These are phyloP conservation scores for Halcyon leucocephala DNA, from an alignment of 2,797 vertebrate species.

Conservation along the genomic window DNA sequence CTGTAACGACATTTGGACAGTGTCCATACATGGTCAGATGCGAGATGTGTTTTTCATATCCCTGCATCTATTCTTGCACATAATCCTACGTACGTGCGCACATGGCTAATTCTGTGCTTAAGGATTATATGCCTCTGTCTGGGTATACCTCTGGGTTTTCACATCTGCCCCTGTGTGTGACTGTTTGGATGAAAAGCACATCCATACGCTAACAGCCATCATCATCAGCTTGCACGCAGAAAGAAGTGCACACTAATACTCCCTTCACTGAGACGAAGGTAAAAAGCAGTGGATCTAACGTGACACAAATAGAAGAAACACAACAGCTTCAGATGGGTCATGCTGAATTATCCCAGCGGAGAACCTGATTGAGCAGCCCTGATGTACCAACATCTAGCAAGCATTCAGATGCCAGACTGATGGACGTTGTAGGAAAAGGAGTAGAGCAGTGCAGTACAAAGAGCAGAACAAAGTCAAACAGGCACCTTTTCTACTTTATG, in stretches of 20 bases:
- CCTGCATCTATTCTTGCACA: neutral
- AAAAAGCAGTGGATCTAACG: neutral
- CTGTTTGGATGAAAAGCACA: neutral
- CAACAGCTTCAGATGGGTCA: neutral
- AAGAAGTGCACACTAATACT: neutral
- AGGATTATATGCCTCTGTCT: neutral
- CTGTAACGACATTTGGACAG: neutral
- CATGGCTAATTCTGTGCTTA: neutral
- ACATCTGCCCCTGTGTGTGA: slow-evolving; percentile 15
- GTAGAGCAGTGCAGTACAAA: neutral
- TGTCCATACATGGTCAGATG: neutral
- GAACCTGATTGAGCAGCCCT: neutral
- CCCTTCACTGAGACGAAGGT: neutral
- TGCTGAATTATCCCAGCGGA: neutral
- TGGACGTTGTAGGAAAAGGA: neutral
- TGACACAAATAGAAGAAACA: neutral
- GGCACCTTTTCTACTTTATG: slow-evolving; percentile 41
- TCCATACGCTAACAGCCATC: neutral
- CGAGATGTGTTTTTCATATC: neutral
- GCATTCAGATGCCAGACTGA: slow-evolving; percentile 2
- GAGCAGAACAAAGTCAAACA: slow-evolving; percentile 19
- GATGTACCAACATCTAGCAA: neutral
- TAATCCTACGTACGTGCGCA: slow-evolving; percentile 23
- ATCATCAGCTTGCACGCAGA: neutral
- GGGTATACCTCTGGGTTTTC: slow-evolving; percentile 10